phyloP scores from a whole-genome alignment of 2,113 vertebrate genomes.

The Arenaria interpres region DNA sequence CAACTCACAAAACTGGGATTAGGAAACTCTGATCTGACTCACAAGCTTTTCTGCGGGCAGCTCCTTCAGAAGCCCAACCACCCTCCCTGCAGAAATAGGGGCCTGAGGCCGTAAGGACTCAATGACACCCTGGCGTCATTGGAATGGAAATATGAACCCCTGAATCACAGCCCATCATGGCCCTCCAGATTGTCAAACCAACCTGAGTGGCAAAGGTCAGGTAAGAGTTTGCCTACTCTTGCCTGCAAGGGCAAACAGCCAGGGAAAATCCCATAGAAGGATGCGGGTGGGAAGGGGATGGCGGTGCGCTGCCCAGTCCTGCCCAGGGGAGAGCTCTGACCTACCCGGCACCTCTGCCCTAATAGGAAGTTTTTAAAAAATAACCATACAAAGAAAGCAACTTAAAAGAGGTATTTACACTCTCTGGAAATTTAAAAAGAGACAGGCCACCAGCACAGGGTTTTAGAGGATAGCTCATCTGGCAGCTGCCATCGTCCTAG shows the following conservation, averaged over 20 bases:
- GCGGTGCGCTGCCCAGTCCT: background rate
- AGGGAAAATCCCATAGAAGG: background rate
- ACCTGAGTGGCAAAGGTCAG: background rate
- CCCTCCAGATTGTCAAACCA: background rate
- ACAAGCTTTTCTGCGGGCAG: background rate
- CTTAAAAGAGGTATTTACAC: slow-evolving; percentile 52
- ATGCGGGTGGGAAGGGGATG: background rate
- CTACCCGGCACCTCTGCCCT: background rate
- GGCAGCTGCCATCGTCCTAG: slow-evolving; percentile 12
- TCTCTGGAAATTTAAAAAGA: slow-evolving; percentile 13
- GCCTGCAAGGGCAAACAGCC: background rate
- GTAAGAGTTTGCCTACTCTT: background rate
- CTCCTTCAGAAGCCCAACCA: background rate
- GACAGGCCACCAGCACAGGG: background rate
- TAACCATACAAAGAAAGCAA: background rate
- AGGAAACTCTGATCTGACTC: background rate
- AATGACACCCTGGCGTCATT: background rate
- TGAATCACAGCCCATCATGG: background rate
- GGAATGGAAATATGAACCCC: background rate
- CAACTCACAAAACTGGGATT: background rate
- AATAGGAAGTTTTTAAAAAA: slow-evolving; percentile 19
- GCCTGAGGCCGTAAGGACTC: background rate
- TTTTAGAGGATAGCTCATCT: background rate
- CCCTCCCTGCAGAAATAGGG: background rate
- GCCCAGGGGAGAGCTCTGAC: background rate